Percentiles rank a stretch among this genome's conserved stretches.
phyloP scores from a whole-genome alignment of 2,797 vertebrate species.

The Hippopotamyrus pictus region DNA sequence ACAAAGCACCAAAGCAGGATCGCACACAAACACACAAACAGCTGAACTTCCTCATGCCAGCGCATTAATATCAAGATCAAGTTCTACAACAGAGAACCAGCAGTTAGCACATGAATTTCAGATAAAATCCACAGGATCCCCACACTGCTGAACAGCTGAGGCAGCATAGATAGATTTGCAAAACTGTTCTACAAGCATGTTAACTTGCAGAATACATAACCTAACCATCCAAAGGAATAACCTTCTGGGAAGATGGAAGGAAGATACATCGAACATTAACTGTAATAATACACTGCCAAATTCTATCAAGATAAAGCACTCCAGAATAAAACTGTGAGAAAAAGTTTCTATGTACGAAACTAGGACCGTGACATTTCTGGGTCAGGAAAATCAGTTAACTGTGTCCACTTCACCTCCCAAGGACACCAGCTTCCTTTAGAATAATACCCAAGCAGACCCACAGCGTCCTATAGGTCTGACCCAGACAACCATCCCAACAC shows the following conservation, averaged over 20 bases:
- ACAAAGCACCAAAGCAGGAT: not conserved
- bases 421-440: not conserved
- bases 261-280: not conserved
- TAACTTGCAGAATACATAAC: not conserved
- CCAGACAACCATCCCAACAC: not conserved
- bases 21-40: not conserved
- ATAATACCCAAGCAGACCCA: not conserved
- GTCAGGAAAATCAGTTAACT: not conserved
- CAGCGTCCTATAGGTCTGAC: not conserved
- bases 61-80: not conserved
- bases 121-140: not conserved
- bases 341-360: not conserved
- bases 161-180: not conserved
- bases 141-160: not conserved
- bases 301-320: not conserved
- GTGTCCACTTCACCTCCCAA: not conserved
- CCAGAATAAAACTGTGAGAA: not conserved
- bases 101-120: not conserved
- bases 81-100: not conserved
- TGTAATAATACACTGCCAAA: not conserved
- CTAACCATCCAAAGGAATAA: not conserved
- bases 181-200: not conserved
- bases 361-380: not conserved
- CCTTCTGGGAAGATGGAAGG: not conserved
- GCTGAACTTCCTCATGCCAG: not conserved